Base-by-base conservation (phyloP, 1,140 invertebrate species). In the Eriosoma lanigerum region DNA sequence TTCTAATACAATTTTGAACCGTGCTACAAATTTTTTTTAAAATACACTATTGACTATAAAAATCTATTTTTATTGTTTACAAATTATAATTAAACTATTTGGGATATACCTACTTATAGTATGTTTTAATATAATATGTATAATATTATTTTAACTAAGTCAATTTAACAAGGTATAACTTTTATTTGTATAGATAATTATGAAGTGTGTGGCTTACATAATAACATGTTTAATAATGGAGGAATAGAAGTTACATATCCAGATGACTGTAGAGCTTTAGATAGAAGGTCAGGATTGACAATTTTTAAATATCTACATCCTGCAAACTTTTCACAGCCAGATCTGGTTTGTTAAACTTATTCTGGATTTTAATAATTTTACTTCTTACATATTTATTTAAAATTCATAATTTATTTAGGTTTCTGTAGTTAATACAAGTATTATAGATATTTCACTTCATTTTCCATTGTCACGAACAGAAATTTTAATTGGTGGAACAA, bases 261-360 rank as follows among this genome's bases (percentile, higher is more conserved):
- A 0, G 89, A 92, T 24, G 89, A 94, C 82, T 97, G 96, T 85
- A 90, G 92, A 66, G 86, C 89, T 26, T 87, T 92, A 82, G 94
- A 97, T 84, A 91, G 90, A 81, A 88, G 94, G 60, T 94, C 95
- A 0, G 96, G 96, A 0, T 87, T 98, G 0, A 96, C 95, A 0
- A 95, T 94, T 82, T 87, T 96, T 1, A 92, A 94, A 83, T 97
- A 97, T 85, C 90, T 92, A 81, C 91, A 93, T 84, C 96, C 95
- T 0, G 91, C 92, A 0, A 94, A 97, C 85, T 92, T 90, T 83
- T 91, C 90, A 8, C 93, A 96, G 83, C 96, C 96, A 0, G 96
- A 98, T 84, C 91, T 89, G 83, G 75, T 78, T 62, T 12, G 24
- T 78, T 24, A 8, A 84, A 84, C 21, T 80, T 72, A 68, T 44